A percentile compares a stretch with the other conserved stretches of the same genome.
phyloP scores from a whole-genome alignment of 2,113 vertebrate species.

The Shinisaurus crocodilurus region DNA sequence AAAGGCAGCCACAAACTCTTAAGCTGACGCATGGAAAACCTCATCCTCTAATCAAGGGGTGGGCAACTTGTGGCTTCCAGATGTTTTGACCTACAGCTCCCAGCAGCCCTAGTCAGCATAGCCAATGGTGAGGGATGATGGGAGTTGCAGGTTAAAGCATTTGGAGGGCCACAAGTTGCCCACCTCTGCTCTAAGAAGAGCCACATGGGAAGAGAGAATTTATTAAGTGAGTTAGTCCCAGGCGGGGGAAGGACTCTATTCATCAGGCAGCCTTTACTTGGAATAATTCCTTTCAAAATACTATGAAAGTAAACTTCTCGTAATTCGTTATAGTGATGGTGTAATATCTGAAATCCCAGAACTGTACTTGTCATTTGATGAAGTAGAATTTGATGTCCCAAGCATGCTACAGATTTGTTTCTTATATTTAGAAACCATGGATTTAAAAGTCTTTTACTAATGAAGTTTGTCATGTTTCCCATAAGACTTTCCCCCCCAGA shows the following conservation, averaged over 20 bases:
- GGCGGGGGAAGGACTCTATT: conserved; percentile 46
- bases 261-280: conserved; percentile 40
- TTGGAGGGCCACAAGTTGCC: too few species aligned
- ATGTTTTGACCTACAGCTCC: too few species aligned
- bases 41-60: neutral
- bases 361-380: conserved; percentile 4
- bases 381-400: conserved; percentile 3
- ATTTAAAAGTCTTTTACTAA: conserved; percentile 67
- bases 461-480: conserved; percentile 74
- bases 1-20: neutral
- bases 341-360: conserved; percentile 19
- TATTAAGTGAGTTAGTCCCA: conserved; percentile 50
- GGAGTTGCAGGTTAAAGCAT: too few species aligned
- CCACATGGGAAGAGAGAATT: neutral
- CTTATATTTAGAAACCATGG: conserved; percentile 65
- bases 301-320: conserved; percentile 30
- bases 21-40: neutral
- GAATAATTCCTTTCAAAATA: conserved; percentile 26
- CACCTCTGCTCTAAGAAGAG: neutral
- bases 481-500: conserved; percentile 76
- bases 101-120: too few species aligned
- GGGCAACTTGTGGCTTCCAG: too few species aligned
- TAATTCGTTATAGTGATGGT: neutral
- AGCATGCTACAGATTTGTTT: conserved; percentile 60
- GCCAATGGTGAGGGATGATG: too few species aligned